Percentiles rank a stretch among this genome's conserved stretches.
Conservation (phyloP, 2,113 vertebrate genomes). For the Hucho hucho region DNA sequence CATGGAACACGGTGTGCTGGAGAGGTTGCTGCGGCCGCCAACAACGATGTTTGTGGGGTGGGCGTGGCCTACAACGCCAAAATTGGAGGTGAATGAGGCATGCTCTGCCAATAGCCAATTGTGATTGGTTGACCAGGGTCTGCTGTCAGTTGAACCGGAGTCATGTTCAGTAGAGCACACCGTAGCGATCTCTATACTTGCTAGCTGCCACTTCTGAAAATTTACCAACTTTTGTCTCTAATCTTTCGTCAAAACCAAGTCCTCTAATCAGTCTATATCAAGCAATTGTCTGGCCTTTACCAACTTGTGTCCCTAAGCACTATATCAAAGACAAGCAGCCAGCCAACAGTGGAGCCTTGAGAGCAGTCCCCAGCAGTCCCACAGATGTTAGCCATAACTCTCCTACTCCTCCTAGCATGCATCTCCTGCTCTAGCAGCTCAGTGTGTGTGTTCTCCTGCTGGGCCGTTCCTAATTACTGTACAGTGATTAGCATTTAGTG, state of each 20-base stretch:
- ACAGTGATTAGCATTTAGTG: constrained; percentile 32
- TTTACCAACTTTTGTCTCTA: too few species aligned
- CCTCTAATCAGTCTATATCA: neutral
- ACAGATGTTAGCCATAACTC: constrained; percentile 67
- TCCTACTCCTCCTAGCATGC: constrained; percentile 50
- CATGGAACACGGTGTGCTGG: constrained; percentile 94
- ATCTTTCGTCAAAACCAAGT: too few species aligned
- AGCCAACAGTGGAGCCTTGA: constrained; percentile 54
- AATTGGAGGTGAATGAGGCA: constrained; percentile 84
- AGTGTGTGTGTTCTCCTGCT: neutral
- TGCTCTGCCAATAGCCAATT: neutral
- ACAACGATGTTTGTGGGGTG: constrained; percentile 91
- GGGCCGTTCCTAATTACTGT: constrained; percentile 7
- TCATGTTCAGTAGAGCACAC: neutral
- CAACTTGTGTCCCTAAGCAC: constrained; percentile 55
- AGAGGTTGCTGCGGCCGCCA: constrained; percentile 89
- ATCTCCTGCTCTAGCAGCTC: constrained; percentile 26
- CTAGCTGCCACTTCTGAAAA: neutral
- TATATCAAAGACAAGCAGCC: constrained; percentile 56
- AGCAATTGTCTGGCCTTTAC: constrained; percentile 14
- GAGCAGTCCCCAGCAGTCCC: constrained; percentile 8
- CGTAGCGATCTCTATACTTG: neutral
- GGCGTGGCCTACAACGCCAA: constrained; percentile 91
- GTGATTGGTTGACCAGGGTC: too few species aligned
- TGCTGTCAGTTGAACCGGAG: too few species aligned